Evolutionary conservation across 2,113 vertebrate genomes (phyloP).

Genomic region (Tichodroma muraria): DNA sequence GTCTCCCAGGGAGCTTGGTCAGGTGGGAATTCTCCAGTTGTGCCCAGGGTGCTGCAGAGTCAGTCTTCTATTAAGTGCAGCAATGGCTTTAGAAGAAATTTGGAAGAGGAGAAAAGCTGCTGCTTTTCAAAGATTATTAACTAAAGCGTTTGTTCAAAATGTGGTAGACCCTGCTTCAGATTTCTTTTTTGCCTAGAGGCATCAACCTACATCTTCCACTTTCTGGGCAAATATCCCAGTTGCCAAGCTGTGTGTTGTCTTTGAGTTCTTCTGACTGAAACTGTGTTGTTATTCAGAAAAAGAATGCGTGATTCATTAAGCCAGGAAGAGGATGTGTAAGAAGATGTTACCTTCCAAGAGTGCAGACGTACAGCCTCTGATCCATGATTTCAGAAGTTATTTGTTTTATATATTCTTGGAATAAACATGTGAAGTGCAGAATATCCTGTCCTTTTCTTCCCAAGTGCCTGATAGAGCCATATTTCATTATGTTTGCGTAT

Average conservation of each 20-base stretch:
- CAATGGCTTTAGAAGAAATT: not conserved
- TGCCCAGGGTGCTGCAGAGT: not conserved
- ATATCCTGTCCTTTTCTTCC: not conserved
- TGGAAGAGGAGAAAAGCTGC: constrained; percentile 1
- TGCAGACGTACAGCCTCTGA: not conserved
- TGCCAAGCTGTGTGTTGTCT: not conserved
- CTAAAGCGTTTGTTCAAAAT: constrained; percentile 1
- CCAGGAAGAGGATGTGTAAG: not conserved
- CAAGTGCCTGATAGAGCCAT: not conserved
- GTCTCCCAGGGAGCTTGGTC: not conserved
- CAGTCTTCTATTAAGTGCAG: not conserved
- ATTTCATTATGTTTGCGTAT: not conserved
- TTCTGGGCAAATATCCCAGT: not conserved
- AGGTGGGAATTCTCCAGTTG: not conserved
- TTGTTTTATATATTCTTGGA: not conserved
- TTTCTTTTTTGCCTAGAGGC: constrained; percentile 13
- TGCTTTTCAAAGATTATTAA: not conserved
- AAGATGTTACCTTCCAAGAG: not conserved
- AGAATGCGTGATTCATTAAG: not conserved
- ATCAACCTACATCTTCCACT: constrained; percentile 20
- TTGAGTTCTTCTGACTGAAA: constrained; percentile 16
- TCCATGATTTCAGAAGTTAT: not conserved
- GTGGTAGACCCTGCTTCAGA: constrained; percentile 22
- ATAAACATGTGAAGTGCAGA: not conserved
- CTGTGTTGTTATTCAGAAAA: not conserved